phyloP scores from a whole-genome alignment of 2,888 invertebrate genomes.

The Sclerodermus sp. region DNA sequence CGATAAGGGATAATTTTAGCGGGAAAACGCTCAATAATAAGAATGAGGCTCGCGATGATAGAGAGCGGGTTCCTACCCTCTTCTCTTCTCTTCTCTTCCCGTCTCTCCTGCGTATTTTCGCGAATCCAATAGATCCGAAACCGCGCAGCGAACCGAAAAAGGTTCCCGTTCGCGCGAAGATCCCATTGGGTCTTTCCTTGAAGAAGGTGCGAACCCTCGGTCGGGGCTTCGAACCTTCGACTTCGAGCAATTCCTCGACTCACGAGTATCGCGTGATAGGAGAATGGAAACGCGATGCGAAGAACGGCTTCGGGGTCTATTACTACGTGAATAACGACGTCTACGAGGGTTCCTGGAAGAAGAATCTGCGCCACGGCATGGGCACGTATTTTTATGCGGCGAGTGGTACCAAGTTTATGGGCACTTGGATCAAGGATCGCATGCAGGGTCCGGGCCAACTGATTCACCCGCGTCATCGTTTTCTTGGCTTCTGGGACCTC shows the following conservation, averaged over 20 bases:
- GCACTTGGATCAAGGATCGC: slow-evolving; percentile 74
- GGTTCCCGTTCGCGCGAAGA: background rate
- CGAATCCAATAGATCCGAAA: background rate
- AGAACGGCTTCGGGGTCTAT: slow-evolving; percentile 77
- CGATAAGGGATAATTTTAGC: no score
- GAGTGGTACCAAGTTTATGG: slow-evolving; percentile 67
- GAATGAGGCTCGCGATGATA: no score
- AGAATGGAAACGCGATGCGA: slow-evolving; percentile 71
- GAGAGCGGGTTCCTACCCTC: no score
- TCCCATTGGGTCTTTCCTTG: no score
- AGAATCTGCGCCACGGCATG: slow-evolving; percentile 74
- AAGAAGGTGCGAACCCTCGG: no score
- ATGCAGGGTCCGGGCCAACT: slow-evolving; percentile 77
- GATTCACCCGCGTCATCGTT: slow-evolving; percentile 68
- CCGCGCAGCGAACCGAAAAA: background rate
- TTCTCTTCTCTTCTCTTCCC: no score
- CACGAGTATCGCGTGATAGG: slow-evolving; percentile 50
- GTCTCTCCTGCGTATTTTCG: background rate
- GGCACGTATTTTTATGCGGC: slow-evolving; percentile 73
- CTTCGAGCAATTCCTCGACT: background rate
- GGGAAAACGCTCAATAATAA: no score
- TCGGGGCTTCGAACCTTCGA: no score
- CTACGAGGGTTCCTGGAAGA: slow-evolving; percentile 79
- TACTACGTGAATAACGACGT: slow-evolving; percentile 75
- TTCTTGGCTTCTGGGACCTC: slow-evolving; percentile 72